Evolutionary conservation across 2,113 vertebrate species (phyloP).

Genomic region (Eleginops maclovinus): DNA sequence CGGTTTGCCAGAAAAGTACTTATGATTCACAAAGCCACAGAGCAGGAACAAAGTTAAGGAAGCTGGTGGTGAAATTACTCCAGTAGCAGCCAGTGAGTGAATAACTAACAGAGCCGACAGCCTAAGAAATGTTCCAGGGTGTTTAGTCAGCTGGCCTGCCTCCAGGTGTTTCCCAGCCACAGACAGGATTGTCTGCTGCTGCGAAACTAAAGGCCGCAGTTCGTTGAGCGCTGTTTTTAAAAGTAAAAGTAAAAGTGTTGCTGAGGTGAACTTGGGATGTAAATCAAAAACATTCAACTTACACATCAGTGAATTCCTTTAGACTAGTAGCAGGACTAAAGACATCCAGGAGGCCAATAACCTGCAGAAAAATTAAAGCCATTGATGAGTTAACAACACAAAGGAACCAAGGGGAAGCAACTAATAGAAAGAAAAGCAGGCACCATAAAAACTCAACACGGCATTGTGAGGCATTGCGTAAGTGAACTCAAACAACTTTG

Average conservation of each 20-base stretch:
- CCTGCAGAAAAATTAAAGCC: slow-evolving; percentile 79
- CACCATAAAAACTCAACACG: not conserved
- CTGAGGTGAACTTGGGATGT: not conserved
- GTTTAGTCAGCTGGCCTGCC: slow-evolving; percentile 52
- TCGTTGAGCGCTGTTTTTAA: not conserved
- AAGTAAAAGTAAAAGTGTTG: not conserved
- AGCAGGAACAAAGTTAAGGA: slow-evolving; percentile 37
- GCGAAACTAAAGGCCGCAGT: slow-evolving; percentile 29
- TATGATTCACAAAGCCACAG: slow-evolving; percentile 25
- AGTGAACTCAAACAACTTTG: not conserved
- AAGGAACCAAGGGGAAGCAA: not conserved
- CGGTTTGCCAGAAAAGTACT: not conserved
- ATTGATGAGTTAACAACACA: not conserved
- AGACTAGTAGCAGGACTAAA: slow-evolving; percentile 93
- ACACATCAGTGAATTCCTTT: slow-evolving; percentile 98
- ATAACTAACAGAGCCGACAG: slow-evolving; percentile 30
- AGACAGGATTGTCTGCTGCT: slow-evolving; percentile 29
- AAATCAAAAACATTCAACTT: slow-evolving; percentile 77
- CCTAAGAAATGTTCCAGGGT: slow-evolving; percentile 46
- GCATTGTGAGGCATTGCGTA: not conserved
- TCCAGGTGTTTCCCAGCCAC: slow-evolving; percentile 68
- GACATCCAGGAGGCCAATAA: slow-evolving; percentile 96
- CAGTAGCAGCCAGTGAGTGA: slow-evolving; percentile 36
- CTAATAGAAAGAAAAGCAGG: not conserved
- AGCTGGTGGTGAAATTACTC: slow-evolving; percentile 41